Evolutionary conservation across 2,113 vertebrate genomes (phyloP), one percentile per base, ranked within the genome.

Genomic region (Crypturellus undulatus): DNA sequence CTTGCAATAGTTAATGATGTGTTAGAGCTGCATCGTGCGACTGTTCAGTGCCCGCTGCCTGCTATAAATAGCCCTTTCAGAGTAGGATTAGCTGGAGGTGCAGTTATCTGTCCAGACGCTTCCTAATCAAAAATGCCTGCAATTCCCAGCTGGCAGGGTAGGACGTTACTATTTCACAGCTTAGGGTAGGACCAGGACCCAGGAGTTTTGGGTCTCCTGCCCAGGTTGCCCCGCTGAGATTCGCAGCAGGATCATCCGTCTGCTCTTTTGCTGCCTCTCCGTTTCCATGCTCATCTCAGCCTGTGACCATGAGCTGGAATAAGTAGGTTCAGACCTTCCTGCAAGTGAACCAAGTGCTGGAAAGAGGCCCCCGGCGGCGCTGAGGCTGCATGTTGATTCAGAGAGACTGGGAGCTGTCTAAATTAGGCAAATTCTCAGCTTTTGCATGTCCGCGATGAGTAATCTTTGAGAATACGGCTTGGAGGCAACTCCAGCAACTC

Each of bases 401-500:
- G 68, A 95, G 78, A 67, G 64, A 18, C 92, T 87, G 94, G 83
- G 84, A 94, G 70, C 36, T 49, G 43, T 59, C 89, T 64, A 78
- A 90, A 94, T 93, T 7, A n/a, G 77, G 91, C 75, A 70, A 58
- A 81, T 91, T 72, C 60, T 59, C 54, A 22, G 63, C 6, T 36
- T 73, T 84, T 84, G 79, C 88, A 30, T 2, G 76, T 43, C 81
- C 45, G 6, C 52, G 93, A 85, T 97, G 97, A 97, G 95, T 96
- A 96, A 97, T 96, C 79, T 80, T 78, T 80, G 9, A 49, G 93
- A 87, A 82, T 38, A 73, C 88, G 89, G 52, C 96, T 96, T 3
- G 69, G 84, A 85, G 95, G 92, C 91, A 83, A 25, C 54, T 58
- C 92, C 0, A 90, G 75, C 95, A 96, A 18, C 82, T 96, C 71